A percentile compares a stretch with the other conserved stretches of the same genome.
Conservation (phyloP, 1,140 invertebrate species). For the Drosophila asahinai region DNA sequence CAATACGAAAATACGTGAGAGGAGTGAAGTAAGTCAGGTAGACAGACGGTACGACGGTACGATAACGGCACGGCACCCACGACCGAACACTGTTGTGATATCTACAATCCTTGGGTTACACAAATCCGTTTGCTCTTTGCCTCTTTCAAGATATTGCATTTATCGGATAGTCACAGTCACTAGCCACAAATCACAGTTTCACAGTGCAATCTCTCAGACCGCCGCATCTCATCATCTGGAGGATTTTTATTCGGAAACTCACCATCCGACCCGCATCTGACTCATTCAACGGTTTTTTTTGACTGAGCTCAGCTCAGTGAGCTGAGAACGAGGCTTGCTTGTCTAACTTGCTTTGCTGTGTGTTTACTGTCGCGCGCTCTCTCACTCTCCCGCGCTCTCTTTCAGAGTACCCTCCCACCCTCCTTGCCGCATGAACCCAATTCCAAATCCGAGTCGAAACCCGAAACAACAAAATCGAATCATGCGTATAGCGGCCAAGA, state of each 20-base stretch:
- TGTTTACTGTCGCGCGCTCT: background rate
- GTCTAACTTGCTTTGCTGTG: slow-evolving; percentile 7
- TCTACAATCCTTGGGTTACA: background rate
- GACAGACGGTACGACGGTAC: slow-evolving; percentile 4
- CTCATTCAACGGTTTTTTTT: slow-evolving; percentile 53
- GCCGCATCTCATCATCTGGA: slow-evolving; percentile 7
- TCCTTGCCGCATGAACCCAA: background rate
- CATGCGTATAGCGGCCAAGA: slow-evolving; percentile 35
- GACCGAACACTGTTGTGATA: background rate
- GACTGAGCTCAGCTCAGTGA: slow-evolving; percentile 19
- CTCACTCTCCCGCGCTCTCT: slow-evolving; percentile 13
- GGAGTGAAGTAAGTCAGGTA: slow-evolving; percentile 10
- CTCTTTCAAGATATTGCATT: background rate
- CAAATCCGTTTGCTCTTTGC: no score
- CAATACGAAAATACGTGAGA: slow-evolving; percentile 3
- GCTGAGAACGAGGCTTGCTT: slow-evolving; percentile 15
- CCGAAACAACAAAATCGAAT: slow-evolving; percentile 16
- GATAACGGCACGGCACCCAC: background rate
- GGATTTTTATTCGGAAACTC: slow-evolving; percentile 25
- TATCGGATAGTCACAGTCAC: slow-evolving; percentile 23
- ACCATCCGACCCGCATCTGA: slow-evolving; percentile 60
- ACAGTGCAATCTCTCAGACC: slow-evolving; percentile 1
- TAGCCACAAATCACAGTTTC: slow-evolving; percentile 6
- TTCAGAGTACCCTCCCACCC: background rate
- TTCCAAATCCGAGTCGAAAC: background rate